Evolutionary conservation across 1,140 invertebrate genomes (phyloP), one percentile per base, ranked within the genome.

Genomic region (Halictus rubicundus): DNA sequence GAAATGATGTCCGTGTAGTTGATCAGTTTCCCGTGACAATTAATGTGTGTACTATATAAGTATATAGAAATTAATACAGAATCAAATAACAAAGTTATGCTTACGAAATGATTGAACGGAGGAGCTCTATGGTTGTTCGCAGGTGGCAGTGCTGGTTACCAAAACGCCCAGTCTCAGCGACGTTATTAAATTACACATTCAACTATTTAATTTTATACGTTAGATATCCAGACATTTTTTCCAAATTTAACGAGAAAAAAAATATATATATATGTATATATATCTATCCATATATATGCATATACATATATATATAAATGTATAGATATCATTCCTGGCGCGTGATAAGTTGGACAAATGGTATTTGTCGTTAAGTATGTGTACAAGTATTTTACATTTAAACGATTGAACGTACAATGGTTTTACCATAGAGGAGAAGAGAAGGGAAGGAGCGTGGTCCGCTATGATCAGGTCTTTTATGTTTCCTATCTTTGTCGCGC

Each of bases 81-180:
- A 78, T 60, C 68, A 80, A 70, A 85, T 75, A 66, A 66, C 37
- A 39, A 76, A 84, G 79, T 74, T 73, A 76, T 81, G 70, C 63
- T 84, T 84, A 70, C 74, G 64, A 80, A 87, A 74, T 85, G 69
- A 88, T 84, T 83, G 83, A 90, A 88, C 66, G 85, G 88, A 89
- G 83, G 85, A 89, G 90, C 80, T 57, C 54, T 89, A 89, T 89
- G 87, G 87, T 89, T 90, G 87, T 90, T 90, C 82, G 80, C 89
- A 90, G 88, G 89, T 90, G 89, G 88, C 89, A 90, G 88, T 90
- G 89, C 89, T 91, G 90, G 90, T 91, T 91, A 90, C 88, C 87
- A 89, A 89, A 90, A 87, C 88, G 81, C 86, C 89, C 89, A 89
- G 83, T 89, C 87, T 89, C 89, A 90, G 76, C 88, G 88, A 88